These are phyloP conservation scores for Urocolius indicus DNA, from an alignment of 2,113 vertebrate species.

Conservation along the genomic window DNA sequence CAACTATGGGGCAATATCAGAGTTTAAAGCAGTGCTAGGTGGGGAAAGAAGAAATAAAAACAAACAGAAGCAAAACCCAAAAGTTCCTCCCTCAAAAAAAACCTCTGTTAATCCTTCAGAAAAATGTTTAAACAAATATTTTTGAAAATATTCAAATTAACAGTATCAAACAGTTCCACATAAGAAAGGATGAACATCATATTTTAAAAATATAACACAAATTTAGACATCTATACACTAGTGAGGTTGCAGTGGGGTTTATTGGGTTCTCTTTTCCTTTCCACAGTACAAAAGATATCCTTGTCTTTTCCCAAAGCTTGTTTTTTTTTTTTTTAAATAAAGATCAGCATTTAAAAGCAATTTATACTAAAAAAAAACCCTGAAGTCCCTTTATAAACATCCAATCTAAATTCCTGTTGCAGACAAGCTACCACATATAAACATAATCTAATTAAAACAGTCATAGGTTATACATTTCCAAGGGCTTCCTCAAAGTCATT, in stretches of 20 bases:
- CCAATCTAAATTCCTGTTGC: not conserved
- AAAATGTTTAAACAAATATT: no score
- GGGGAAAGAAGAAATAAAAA: no score
- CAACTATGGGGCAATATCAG: not conserved
- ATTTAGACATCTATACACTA: not conserved
- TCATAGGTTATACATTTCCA: not conserved
- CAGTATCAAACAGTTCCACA: not conserved
- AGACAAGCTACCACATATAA: not conserved
- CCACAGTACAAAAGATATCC: not conserved
- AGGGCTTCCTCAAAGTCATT: not conserved
- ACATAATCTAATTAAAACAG: not conserved
- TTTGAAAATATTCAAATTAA: not conserved
- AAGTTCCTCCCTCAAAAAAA: not conserved
- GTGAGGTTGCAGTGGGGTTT: not conserved
- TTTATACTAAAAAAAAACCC: not conserved
- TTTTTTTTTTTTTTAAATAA: not conserved
- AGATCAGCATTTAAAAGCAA: not conserved
- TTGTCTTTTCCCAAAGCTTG: not conserved
- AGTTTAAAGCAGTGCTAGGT: not conserved
- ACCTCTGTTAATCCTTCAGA: not conserved
- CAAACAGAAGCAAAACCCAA: fast-evolving
- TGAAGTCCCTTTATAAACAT: not conserved
- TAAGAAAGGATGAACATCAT: not conserved
- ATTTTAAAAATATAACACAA: not conserved
- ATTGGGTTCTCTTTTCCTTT: not conserved